Percentiles rank a stretch among this genome's conserved stretches.
Evolutionary conservation across 2,888 invertebrate species (phyloP).

Genomic region (Euproctis similis): DNA sequence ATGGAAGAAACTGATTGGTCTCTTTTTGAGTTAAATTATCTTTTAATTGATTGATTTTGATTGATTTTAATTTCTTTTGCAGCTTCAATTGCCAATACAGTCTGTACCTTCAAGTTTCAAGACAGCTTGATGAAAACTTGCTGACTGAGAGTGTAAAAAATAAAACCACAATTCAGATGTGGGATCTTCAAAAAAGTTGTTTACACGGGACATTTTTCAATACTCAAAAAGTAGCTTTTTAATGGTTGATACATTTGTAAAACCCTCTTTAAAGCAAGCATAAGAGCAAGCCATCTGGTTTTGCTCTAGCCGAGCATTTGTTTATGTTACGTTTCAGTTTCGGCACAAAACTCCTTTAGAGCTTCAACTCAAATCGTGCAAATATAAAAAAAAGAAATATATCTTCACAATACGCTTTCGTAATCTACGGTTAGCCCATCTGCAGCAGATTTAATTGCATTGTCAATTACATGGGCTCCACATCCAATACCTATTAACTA

Average conservation of each 20-base stretch:
- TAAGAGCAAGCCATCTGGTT: slow-evolving; percentile 15
- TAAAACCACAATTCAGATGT: neutral
- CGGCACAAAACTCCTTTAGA: slow-evolving; percentile 27
- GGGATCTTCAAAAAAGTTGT: neutral
- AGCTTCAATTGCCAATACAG: slow-evolving; percentile 8
- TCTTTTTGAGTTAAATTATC: slow-evolving; percentile 21
- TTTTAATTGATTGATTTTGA: slow-evolving; percentile 18
- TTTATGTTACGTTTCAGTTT: slow-evolving; percentile 15
- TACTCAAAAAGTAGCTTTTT: too few relatives aligned
- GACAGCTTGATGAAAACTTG: too few relatives aligned
- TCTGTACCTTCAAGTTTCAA: neutral
- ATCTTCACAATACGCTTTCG: slow-evolving; percentile 18
- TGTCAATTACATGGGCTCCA: slow-evolving; percentile 21
- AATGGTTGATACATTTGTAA: too few relatives aligned
- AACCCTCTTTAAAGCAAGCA: too few relatives aligned
- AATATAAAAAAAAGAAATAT: slow-evolving; percentile 6
- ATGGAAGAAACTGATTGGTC: slow-evolving; percentile 23
- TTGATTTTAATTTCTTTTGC: slow-evolving; percentile 18
- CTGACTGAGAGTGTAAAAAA: too few relatives aligned
- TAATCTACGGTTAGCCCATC: slow-evolving; percentile 20
- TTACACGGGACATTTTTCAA: neutral
- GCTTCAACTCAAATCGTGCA: slow-evolving; percentile 2
- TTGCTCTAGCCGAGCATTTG: slow-evolving; percentile 9
- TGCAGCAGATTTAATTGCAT: slow-evolving; percentile 23
- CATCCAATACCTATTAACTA: slow-evolving; percentile 14